Base-by-base conservation (phyloP, 2,797 vertebrate genomes). In the Australoheros facetus region DNA sequence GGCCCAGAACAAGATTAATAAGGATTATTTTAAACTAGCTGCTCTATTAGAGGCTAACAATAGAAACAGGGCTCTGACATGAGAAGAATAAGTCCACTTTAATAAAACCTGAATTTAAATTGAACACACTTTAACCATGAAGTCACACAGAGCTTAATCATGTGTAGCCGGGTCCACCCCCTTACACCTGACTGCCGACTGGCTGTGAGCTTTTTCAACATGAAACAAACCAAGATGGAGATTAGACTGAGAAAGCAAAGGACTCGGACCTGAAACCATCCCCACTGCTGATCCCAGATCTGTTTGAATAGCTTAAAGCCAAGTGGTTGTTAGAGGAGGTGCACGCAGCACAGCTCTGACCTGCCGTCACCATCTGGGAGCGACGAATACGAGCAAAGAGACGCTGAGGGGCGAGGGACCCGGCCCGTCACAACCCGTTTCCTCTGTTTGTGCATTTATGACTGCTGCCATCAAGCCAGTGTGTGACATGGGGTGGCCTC, bases 401-500 rank as follows among this genome's bases (percentile, higher is more conserved):
- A 16, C 34, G 56, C 21, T 2, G n/a, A 58, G 54, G 11, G 26
- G 26, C 60, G 77, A 32, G 70, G 77, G 62, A 42, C 32, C 17
- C 14, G 16, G 23, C 60, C 70, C 19, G 4, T 37, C 23, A 32
- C 53, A 66, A 5, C 13, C 37, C 1, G 16, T 56, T 76, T 48
- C 48, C 30, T 57, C 71, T 2, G 0, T 51, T 34, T 42, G 23
- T 69, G 56, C 73, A 60, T 62, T 76, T 4, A 26, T 70, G 73
- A 84, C 80, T 34, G 80, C 71, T 56, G 60, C 69, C 78, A 83
- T 85, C 80, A 60, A 73, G 77, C 82, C 87, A 86, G 89, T 82
- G 70, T 86, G 91, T 92, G 92, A 92, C 92, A 91, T 69, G 2
- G 58, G 77, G 73, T 85, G 83, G 89, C 92, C 92, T 92, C 80